Evolutionary conservation across 2,888 invertebrate species (phyloP).

Genomic region (Macrophya alboannulata): DNA sequence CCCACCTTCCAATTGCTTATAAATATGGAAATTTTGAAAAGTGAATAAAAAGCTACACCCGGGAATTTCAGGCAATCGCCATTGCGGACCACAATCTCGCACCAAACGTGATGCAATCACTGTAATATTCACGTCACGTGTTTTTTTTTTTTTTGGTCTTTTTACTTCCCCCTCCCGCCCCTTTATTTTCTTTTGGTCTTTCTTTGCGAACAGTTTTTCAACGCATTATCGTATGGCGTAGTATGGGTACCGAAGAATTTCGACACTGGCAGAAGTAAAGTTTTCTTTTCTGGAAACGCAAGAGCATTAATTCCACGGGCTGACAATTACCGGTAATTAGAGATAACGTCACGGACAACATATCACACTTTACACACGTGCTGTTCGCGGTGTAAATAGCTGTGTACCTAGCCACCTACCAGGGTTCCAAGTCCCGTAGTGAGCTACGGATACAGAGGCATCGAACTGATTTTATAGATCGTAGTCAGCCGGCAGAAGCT

Average conservation of each 20-base stretch:
- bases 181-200: not conserved
- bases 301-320: not conserved
- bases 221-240: not conserved
- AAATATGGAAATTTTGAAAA: constrained; percentile 53
- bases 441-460: not conserved
- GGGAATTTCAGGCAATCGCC: constrained; percentile 18
- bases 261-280: not conserved
- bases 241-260: not conserved
- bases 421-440: not conserved
- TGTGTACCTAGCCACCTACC: not conserved
- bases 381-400: constrained; percentile 6
- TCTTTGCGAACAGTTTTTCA: not conserved
- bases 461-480: constrained; percentile 48
- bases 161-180: not conserved
- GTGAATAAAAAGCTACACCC: constrained; percentile 37
- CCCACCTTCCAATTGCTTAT: constrained; percentile 43
- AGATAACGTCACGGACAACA: not conserved
- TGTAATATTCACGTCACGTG: constrained; percentile 17
- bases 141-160: not conserved
- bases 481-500: not conserved
- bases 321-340: constrained; percentile 1
- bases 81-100: constrained; percentile 28
- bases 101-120: constrained; percentile 38
- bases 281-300: not conserved
- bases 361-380: constrained; percentile 8